phyloP scores from a whole-genome alignment of 2,113 vertebrate species.

The Elachura formosa region DNA sequence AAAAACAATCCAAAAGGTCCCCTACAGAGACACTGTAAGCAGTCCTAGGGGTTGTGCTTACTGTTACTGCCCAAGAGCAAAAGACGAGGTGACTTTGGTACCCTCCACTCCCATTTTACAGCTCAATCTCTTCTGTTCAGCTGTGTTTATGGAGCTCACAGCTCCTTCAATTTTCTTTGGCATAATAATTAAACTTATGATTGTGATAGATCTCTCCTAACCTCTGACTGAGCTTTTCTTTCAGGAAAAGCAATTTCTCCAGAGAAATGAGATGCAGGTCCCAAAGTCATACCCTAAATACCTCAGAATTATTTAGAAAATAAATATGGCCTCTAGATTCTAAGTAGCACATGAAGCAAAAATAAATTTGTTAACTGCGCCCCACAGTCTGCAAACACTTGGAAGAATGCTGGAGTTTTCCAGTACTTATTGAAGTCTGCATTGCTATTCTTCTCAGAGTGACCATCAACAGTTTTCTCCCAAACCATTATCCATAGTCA shows the following conservation, averaged over 20 bases:
- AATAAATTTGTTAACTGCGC: not conserved
- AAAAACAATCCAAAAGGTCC: not conserved
- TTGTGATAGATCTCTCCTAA: not conserved
- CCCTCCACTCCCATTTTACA: not conserved
- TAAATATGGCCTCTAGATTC: not conserved
- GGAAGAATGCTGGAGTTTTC: not conserved
- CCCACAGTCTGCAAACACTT: not conserved
- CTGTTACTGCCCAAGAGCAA: not conserved
- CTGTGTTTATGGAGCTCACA: not conserved
- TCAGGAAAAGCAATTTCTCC: not conserved
- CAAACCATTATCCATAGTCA: not conserved
- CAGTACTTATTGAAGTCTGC: not conserved
- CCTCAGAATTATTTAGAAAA: not conserved
- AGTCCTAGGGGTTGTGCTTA: not conserved
- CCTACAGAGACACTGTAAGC: not conserved
- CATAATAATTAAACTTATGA: not conserved
- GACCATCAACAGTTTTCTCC: not conserved
- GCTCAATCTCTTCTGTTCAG: not conserved
- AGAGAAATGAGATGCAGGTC: not conserved
- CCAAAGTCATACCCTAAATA: not conserved
- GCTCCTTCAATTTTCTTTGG: not conserved
- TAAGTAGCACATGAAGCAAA: not conserved
- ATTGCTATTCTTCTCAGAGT: not conserved
- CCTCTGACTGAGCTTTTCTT: not conserved
- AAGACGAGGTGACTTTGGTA: fast-evolving